A percentile compares a stretch with the other conserved stretches of the same genome.
phyloP scores from a whole-genome alignment of 2,888 invertebrate genomes.

The Cheilosia grossa region DNA sequence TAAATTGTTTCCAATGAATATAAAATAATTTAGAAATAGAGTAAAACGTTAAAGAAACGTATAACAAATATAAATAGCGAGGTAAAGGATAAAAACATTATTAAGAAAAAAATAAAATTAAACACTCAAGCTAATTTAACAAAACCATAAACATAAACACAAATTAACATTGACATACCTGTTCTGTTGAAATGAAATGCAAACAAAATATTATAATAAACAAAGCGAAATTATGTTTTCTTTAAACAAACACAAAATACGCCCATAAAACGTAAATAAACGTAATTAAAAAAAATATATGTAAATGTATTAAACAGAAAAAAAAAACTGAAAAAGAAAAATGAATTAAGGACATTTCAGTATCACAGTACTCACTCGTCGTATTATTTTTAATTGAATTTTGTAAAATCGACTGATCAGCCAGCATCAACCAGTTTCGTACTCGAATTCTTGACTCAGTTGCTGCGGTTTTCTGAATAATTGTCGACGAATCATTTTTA shows the following conservation, averaged over 20 bases:
- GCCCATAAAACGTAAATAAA: constrained; percentile 44
- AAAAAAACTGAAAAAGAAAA: constrained; percentile 64
- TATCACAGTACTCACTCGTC: constrained; percentile 68
- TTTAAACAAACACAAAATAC: constrained; percentile 24
- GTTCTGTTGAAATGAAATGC: constrained; percentile 68
- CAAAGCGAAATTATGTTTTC: constrained; percentile 46
- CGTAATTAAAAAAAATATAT: constrained; percentile 40
- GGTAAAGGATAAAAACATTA: not conserved
- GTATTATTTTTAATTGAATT: constrained; percentile 75
- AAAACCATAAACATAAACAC: constrained; percentile 36
- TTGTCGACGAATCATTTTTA: constrained; percentile 28
- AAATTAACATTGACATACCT: constrained; percentile 68
- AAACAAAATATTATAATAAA: constrained; percentile 51
- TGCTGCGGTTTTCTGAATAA: constrained; percentile 62
- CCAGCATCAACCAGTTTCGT: constrained; percentile 83
- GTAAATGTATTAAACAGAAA: constrained; percentile 36
- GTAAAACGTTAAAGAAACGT: no score
- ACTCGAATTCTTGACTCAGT: constrained; percentile 82
- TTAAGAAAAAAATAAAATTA: constrained; percentile 50
- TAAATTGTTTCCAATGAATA: no score
- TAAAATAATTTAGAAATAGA: no score
- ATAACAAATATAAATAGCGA: not conserved
- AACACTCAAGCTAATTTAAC: constrained; percentile 54
- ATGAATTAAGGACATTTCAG: constrained; percentile 20
- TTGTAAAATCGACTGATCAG: constrained; percentile 81